Evolutionary conservation across 2,888 invertebrate species (phyloP).

Genomic region (Pasiphila rectangulata): DNA sequence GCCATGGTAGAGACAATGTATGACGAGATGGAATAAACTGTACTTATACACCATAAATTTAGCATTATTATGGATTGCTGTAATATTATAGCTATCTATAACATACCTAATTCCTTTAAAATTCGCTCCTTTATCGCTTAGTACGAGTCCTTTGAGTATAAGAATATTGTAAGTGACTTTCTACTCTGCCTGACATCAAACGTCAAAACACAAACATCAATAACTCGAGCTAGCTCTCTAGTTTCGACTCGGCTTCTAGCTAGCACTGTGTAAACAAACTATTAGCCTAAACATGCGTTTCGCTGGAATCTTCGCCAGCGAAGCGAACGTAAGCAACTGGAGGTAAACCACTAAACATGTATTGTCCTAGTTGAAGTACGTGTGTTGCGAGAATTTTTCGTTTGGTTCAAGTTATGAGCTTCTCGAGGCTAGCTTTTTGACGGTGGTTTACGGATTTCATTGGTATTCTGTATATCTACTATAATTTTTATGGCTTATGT

Average conservation of each 20-base stretch:
- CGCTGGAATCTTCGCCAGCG: constrained; percentile 21
- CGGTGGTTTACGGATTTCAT: neutral
- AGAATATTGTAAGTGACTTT: no score
- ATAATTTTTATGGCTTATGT: no score
- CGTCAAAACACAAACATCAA: neutral
- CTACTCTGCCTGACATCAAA: no score
- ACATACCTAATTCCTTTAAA: no score
- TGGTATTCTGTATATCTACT: neutral
- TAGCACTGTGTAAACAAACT: constrained; percentile 11
- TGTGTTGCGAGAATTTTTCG: constrained; percentile 23
- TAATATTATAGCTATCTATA: no score
- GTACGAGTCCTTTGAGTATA: no score
- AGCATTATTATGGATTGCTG: no score
- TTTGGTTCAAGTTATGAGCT: constrained; percentile 25
- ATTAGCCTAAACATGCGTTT: constrained; percentile 21
- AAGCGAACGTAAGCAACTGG: constrained; percentile 22
- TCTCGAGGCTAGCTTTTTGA: neutral
- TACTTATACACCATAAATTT: no score
- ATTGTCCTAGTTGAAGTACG: constrained; percentile 37
- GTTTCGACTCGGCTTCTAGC: constrained; percentile 4
- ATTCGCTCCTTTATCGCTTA: no score
- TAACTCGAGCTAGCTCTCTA: neutral
- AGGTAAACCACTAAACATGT: constrained; percentile 38
- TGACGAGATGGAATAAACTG: no score
- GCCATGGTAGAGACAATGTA: no score